phyloP scores from a whole-genome alignment of 2,113 vertebrate genomes.

The Corynorhinus townsendii region DNA sequence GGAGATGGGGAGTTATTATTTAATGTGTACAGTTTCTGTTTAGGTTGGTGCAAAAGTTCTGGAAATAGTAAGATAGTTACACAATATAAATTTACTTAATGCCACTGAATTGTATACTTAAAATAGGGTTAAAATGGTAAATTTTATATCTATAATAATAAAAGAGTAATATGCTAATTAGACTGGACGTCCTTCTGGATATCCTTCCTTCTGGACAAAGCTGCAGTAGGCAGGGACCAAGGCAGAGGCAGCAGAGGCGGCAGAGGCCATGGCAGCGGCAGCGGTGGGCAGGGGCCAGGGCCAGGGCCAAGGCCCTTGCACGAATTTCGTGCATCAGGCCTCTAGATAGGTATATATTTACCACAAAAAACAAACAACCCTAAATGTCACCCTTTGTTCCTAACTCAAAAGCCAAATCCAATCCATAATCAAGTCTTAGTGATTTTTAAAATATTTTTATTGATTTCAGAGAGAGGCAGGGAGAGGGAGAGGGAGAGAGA shows the following conservation, averaged over 20 bases:
- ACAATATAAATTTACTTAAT: background rate
- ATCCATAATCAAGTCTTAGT: background rate
- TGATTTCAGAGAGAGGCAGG: too few relatives aligned
- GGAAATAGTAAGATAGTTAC: background rate
- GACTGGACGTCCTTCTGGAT: too few relatives aligned
- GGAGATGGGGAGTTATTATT: background rate
- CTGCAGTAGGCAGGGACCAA: too few relatives aligned
- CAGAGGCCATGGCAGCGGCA: too few relatives aligned
- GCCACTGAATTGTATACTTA: background rate
- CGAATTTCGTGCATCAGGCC: too few relatives aligned
- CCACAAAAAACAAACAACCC: background rate
- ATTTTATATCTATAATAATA: background rate
- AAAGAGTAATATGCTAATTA: too few relatives aligned
- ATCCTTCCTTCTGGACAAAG: too few relatives aligned
- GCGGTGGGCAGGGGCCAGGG: too few relatives aligned
- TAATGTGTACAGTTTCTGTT: background rate
- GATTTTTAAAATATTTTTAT: background rate
- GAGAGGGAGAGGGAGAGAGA: too few relatives aligned
- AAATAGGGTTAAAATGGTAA: background rate
- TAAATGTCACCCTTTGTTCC: background rate
- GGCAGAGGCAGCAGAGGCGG: too few relatives aligned
- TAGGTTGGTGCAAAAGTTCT: background rate
- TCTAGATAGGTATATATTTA: background rate
- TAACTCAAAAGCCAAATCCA: constrained; percentile 16
- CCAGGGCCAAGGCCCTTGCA: too few relatives aligned